phyloP scores from a whole-genome alignment of 1,140 invertebrate species.

The Drosophila littoralis region DNA sequence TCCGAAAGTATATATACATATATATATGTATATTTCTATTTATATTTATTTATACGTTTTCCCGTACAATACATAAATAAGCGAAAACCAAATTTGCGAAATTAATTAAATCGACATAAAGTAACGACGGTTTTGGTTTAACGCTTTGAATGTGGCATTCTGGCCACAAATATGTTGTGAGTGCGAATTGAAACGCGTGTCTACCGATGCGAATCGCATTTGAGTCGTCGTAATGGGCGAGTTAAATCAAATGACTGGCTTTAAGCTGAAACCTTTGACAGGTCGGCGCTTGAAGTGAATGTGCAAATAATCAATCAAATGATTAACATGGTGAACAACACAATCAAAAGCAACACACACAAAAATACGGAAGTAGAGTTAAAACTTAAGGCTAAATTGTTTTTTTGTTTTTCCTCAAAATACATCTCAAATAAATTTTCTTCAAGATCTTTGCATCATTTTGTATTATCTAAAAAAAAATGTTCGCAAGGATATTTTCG shows the following conservation, averaged over 20 bases:
- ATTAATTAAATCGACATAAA: slow-evolving; percentile 78
- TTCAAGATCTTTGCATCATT: no score
- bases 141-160: slow-evolving; percentile 53
- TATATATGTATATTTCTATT: slow-evolving; percentile 16
- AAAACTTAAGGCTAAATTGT: no score
- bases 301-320: background rate
- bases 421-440: no score
- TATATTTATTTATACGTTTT: slow-evolving; percentile 25
- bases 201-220: slow-evolving; percentile 42
- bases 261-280: slow-evolving; percentile 28
- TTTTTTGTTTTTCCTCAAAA: no score
- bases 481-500: no score
- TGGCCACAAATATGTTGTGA: slow-evolving; percentile 38
- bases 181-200: slow-evolving; percentile 27
- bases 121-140: slow-evolving; percentile 62
- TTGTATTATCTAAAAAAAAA: no score
- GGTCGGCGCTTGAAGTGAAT: slow-evolving; percentile 28
- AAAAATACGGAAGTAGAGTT: no score
- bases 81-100: slow-evolving; percentile 72
- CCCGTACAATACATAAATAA: slow-evolving; percentile 66
- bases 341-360: background rate
- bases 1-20: slow-evolving; percentile 11
- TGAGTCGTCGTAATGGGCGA: slow-evolving; percentile 19
- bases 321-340: slow-evolving; percentile 6
- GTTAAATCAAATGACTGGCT: slow-evolving; percentile 36